phyloP scores from a whole-genome alignment of 2,888 invertebrate genomes.

The Athetis lepigone region DNA sequence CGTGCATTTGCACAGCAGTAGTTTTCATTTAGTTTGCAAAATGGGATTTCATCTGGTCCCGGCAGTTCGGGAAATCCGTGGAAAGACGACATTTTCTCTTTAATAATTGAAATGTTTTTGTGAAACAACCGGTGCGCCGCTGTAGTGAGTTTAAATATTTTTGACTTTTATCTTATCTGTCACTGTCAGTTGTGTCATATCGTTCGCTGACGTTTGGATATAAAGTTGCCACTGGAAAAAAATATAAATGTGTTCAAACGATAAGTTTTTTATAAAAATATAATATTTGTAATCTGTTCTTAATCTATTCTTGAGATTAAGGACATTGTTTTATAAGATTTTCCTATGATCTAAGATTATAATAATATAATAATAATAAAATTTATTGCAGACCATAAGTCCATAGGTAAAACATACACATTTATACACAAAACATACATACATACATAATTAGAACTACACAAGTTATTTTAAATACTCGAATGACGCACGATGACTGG shows the following conservation, averaged over 20 bases:
- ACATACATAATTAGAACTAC: too few species aligned
- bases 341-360: too few species aligned
- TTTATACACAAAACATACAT: too few species aligned
- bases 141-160: conserved; percentile 37
- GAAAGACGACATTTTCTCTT: conserved; percentile 85
- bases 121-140: conserved; percentile 59
- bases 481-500: too few species aligned
- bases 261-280: neutral
- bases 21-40: conserved; percentile 92
- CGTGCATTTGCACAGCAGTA: conserved; percentile 90
- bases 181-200: neutral
- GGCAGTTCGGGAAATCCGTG: conserved; percentile 89
- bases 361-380: too few species aligned
- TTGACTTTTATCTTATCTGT: conserved; percentile 11
- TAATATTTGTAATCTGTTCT: neutral
- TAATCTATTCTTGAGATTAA: too few species aligned
- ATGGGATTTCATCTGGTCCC: conserved; percentile 88
- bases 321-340: too few species aligned
- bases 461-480: too few species aligned
- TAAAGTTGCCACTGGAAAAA: conserved; percentile 8
- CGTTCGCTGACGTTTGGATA: conserved; percentile 2
- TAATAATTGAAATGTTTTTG: conserved; percentile 19
- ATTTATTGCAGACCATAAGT: too few species aligned
- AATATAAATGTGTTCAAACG: neutral
- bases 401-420: too few species aligned